These are phyloP conservation scores for Sternotherus odoratus DNA, from an alignment of 2,797 vertebrate species.

Conservation along the genomic window DNA sequence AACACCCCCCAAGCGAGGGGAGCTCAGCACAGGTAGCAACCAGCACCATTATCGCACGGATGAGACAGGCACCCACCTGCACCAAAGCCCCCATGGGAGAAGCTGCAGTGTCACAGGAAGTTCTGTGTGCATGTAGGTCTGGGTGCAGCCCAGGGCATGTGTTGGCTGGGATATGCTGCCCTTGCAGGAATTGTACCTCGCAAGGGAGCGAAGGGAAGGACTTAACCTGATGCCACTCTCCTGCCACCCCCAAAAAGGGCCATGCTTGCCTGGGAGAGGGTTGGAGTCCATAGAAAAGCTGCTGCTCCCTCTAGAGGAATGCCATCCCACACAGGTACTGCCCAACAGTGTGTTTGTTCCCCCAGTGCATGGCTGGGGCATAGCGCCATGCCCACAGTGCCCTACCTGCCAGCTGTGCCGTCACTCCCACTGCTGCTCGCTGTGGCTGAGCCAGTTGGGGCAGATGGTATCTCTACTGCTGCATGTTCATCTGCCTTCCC, in stretches of 20 bases:
- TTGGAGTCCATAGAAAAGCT: rapidly evolving
- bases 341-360: neutral
- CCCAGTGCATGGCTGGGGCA: neutral
- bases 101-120: neutral
- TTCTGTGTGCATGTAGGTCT: neutral
- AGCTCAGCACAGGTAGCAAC: neutral
- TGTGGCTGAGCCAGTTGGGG: neutral
- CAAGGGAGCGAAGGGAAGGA: neutral
- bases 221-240: neutral
- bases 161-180: neutral
- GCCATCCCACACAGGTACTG: neutral
- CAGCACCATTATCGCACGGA: neutral
- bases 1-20: neutral
- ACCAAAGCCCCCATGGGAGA: neutral
- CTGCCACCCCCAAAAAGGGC: neutral
- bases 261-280: neutral
- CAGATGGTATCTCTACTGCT: neutral
- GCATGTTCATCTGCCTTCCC: slow-evolving; percentile 46
- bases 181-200: neutral
- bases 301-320: rapidly evolving
- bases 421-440: neutral
- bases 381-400: neutral
- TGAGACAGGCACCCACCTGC: neutral
- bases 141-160: neutral
- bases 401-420: neutral